A percentile compares a stretch with the other conserved stretches of the same genome.
Evolutionary conservation across 2,797 vertebrate genomes (phyloP).

Genomic region (Acrossocheilus fasciatus): DNA sequence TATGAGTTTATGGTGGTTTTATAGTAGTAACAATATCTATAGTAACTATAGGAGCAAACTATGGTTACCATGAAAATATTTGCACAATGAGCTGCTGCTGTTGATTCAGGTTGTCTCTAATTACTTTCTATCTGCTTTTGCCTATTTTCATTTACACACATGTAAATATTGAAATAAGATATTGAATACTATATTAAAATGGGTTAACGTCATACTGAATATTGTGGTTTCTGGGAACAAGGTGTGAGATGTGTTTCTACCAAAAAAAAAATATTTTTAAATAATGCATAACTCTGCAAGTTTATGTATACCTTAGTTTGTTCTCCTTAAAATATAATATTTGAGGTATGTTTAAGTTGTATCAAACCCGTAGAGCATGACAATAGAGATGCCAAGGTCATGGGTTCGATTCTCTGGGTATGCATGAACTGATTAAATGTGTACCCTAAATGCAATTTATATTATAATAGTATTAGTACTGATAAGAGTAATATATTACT

Average conservation of each 20-base stretch:
- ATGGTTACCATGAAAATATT: conserved; percentile 14
- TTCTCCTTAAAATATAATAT: neutral
- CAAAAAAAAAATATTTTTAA: neutral
- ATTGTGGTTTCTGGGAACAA: neutral
- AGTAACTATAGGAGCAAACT: neutral
- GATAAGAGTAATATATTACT: neutral
- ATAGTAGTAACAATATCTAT: neutral
- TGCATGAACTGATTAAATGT: neutral
- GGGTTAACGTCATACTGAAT: neutral
- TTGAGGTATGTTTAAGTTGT: neutral
- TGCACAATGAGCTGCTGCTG: conserved; percentile 9
- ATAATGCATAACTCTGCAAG: neutral
- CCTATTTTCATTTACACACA: neutral
- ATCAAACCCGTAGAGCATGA: neutral
- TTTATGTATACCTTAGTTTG: neutral
- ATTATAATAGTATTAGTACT: neutral
- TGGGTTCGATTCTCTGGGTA: neutral
- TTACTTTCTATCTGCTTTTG: neutral
- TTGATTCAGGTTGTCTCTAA: neutral
- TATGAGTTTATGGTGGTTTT: neutral
- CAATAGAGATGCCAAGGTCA: neutral
- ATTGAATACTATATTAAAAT: neutral
- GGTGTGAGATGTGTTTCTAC: neutral
- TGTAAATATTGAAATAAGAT: conserved; percentile 21
- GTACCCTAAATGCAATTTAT: neutral